A percentile compares a stretch with the other conserved stretches of the same genome.
Evolutionary conservation across 2,888 invertebrate genomes (phyloP).

Genomic region (Acleris laterana): DNA sequence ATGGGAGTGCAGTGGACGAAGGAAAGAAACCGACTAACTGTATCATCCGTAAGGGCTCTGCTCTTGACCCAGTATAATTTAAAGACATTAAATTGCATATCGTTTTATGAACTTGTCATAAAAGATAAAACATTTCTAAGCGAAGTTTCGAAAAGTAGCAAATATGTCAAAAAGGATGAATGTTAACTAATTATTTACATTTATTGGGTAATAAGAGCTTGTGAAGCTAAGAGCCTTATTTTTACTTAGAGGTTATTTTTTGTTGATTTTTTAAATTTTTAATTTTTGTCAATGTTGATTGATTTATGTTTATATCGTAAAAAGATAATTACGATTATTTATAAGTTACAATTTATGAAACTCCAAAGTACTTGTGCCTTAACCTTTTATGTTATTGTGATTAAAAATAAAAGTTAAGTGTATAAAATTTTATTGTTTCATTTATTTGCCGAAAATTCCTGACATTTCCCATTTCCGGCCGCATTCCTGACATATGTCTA

Average conservation of each 20-base stretch:
- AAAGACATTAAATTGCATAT: not conserved
- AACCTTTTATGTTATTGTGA: too few species aligned
- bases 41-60: conserved; percentile 14
- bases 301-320: too few species aligned
- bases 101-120: conserved; percentile 3
- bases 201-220: conserved; percentile 6
- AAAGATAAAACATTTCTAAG: conserved; percentile 3
- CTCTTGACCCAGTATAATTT: conserved; percentile 5
- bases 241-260: not conserved
- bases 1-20: conserved; percentile 15
- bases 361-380: too few species aligned
- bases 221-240: conserved; percentile 1
- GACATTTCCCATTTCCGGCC: too few species aligned
- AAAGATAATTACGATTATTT: too few species aligned
- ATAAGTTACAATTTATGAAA: too few species aligned
- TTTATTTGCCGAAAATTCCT: too few species aligned
- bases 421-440: too few species aligned
- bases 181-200: conserved; percentile 5
- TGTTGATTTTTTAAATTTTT: too few species aligned
- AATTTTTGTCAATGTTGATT: too few species aligned
- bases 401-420: too few species aligned
- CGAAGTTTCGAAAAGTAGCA: conserved; percentile 2
- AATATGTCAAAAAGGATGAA: conserved; percentile 6
- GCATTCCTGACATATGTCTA: too few species aligned
- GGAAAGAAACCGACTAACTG: conserved; percentile 17